Conservation (phyloP, 2,888 invertebrate species). For the Chirona hameri region DNA sequence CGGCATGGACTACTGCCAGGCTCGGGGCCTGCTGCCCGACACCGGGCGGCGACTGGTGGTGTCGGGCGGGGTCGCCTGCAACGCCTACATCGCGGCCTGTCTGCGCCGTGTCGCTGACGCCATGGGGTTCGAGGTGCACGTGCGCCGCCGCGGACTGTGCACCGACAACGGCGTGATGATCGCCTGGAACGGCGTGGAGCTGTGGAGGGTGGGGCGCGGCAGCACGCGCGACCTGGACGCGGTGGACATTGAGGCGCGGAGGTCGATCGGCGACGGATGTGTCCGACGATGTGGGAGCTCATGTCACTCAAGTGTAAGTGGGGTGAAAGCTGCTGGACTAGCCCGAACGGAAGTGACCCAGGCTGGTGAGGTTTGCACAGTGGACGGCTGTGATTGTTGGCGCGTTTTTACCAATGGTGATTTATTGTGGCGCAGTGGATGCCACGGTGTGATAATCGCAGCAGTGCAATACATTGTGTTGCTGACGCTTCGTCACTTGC, state of each 20-base stretch:
- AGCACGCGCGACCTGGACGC: constrained; percentile 55
- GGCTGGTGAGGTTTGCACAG: no score
- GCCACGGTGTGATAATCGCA: no score
- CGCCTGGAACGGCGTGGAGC: constrained; percentile 96
- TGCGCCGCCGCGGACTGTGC: constrained; percentile 77
- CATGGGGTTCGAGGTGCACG: constrained; percentile 61
- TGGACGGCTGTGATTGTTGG: no score
- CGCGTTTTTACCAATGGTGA: no score
- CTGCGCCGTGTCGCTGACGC: constrained; percentile 64
- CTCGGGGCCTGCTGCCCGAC: constrained; percentile 60
- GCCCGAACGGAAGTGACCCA: no score
- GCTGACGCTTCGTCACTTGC: no score
- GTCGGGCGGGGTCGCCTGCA: constrained; percentile 96
- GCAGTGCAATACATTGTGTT: no score
- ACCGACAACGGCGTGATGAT: constrained; percentile 99
- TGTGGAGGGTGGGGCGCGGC: constrained; percentile 55
- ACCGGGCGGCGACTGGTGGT: constrained; percentile 63
- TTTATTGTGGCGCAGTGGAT: no score
- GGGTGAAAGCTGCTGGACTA: constrained; percentile 36
- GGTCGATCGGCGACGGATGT: constrained; percentile 36
- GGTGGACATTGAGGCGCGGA: constrained; percentile 54
- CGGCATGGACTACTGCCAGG: constrained; percentile 69
- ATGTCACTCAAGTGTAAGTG: constrained; percentile 35
- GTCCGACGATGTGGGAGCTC: constrained; percentile 33
- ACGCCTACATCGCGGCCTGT: constrained; percentile 70